phyloP scores from a whole-genome alignment of 2,113 vertebrate genomes.

The Pandion haliaetus region DNA sequence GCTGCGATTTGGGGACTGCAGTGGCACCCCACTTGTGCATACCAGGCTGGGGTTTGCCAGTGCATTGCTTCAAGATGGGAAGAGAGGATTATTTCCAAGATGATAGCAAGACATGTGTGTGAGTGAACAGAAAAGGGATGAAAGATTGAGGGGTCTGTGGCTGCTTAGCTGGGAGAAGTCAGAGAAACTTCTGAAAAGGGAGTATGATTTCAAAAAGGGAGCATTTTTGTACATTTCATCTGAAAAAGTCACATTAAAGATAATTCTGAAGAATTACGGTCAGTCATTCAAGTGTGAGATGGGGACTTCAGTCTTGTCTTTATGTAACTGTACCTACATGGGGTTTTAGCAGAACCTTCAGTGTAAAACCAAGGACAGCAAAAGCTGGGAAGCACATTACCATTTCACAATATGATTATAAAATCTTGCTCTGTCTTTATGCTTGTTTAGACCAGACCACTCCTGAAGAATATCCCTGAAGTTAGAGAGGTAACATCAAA shows the following conservation, averaged over 20 bases:
- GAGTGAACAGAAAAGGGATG: not conserved
- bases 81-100: not conserved
- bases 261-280: not conserved
- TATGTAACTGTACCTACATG: not conserved
- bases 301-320: not conserved
- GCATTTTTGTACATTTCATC: not conserved
- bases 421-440: not conserved
- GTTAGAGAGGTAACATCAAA: not conserved
- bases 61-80: not conserved
- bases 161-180: not conserved
- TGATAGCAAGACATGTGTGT: fast-evolving
- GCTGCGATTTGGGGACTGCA: fast-evolving
- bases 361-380: not conserved
- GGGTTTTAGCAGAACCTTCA: not conserved
- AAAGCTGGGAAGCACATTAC: not conserved
- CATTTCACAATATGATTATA: not conserved
- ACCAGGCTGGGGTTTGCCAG: not conserved
- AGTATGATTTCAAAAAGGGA: not conserved
- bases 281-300: not conserved
- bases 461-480: not conserved
- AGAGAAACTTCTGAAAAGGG: not conserved
- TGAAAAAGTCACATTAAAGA: not conserved
- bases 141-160: fast-evolving
- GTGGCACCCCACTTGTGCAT: fast-evolving
- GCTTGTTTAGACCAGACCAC: not conserved